Percentiles rank a stretch among this genome's conserved stretches.
Conservation (phyloP, 2,888 invertebrate species). For the Ectropis crepuscularia region DNA sequence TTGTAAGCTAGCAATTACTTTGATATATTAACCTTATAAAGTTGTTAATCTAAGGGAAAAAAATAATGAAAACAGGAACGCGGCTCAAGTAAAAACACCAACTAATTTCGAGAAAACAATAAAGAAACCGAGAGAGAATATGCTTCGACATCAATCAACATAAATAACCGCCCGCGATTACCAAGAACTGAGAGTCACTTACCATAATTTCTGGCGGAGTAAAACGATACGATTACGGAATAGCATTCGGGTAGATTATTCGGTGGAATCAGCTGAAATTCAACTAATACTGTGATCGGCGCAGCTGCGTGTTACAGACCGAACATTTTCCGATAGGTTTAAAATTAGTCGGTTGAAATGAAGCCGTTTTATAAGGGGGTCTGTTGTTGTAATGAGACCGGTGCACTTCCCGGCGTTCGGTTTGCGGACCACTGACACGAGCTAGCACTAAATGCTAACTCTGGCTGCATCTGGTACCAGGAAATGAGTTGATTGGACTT, state of each 20-base stretch:
- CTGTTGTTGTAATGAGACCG: conserved; percentile 56
- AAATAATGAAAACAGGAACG: conserved; percentile 6
- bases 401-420: conserved; percentile 56
- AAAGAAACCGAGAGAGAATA: conserved; percentile 35
- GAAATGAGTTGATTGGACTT: conserved; percentile 63
- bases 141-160: conserved; percentile 39
- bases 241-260: conserved; percentile 59
- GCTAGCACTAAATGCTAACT: conserved; percentile 54
- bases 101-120: conserved; percentile 35
- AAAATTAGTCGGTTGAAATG: conserved; percentile 60
- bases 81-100: conserved; percentile 23
- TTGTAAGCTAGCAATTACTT: not conserved
- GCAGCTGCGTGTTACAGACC: conserved; percentile 53
- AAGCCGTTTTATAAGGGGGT: conserved; percentile 55
- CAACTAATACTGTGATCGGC: conserved; percentile 50
- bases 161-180: conserved; percentile 49
- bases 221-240: conserved; percentile 62
- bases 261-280: conserved; percentile 49
- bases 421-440: conserved; percentile 53
- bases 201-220: conserved; percentile 60
- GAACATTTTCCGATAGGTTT: conserved; percentile 59
- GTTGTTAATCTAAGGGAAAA: conserved; percentile 12
- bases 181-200: conserved; percentile 56
- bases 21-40: not conserved
- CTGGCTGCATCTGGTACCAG: conserved; percentile 59